A percentile compares a stretch with the other conserved stretches of the same genome.
Evolutionary conservation across 2,888 invertebrate species (phyloP).

Genomic region (Eupithecia tripunctaria): DNA sequence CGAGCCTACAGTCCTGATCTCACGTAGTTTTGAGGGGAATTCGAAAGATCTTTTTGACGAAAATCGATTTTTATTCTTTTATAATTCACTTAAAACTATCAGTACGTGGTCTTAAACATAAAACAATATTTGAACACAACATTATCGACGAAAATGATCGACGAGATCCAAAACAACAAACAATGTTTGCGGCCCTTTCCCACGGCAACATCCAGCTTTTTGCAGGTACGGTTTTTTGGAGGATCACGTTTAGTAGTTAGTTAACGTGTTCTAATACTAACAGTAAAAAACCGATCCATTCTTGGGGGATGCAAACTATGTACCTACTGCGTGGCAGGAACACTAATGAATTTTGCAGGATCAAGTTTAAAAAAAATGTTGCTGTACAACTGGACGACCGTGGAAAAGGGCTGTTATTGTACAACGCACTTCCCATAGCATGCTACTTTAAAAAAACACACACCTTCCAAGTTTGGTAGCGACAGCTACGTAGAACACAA

Average conservation of each 20-base stretch:
- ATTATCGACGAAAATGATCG: constrained; percentile 1
- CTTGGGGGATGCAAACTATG: too few species aligned
- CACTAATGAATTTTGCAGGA: too few species aligned
- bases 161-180: not conserved
- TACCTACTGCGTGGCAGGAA: too few species aligned
- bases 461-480: not conserved
- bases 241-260: too few species aligned
- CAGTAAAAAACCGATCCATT: too few species aligned
- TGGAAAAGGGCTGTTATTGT: not conserved
- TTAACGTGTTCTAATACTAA: too few species aligned
- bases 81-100: constrained; percentile 24
- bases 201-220: too few species aligned
- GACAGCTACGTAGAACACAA: too few species aligned
- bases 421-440: not conserved
- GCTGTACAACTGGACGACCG: too few species aligned
- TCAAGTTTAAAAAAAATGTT: too few species aligned
- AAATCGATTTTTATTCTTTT: constrained; percentile 15
- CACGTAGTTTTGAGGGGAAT: not conserved
- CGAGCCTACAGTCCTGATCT: not conserved
- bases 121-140: constrained; percentile 7
- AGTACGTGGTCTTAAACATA: constrained; percentile 28
- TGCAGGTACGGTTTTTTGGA: too few species aligned
- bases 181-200: not conserved
- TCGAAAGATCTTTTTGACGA: not conserved
- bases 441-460: not conserved